Conservation (phyloP, 1,140 invertebrate genomes). For the Nymphalis io region DNA sequence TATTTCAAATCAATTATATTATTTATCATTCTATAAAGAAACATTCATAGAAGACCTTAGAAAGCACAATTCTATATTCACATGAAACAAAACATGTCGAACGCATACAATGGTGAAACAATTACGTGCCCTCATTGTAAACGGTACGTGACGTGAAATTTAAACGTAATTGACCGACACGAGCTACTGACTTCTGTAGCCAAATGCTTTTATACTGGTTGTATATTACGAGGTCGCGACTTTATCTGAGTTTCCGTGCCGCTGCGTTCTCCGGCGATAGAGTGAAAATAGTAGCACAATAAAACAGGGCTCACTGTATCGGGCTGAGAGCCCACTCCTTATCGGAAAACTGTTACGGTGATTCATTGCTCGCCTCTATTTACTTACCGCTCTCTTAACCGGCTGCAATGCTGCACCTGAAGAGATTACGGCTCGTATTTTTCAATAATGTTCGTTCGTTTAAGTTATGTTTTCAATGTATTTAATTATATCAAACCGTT, state of each 20-base stretch:
- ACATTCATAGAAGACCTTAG: background rate
- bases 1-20: too few species aligned
- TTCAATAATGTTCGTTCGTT: conserved; percentile 13
- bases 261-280: conserved; percentile 65
- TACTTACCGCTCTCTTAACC: conserved; percentile 55
- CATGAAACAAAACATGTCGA: conserved; percentile 5
- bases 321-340: conserved; percentile 59
- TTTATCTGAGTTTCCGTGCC: conserved; percentile 74
- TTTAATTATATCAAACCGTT: background rate
- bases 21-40: too few species aligned
- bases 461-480: background rate
- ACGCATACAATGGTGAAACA: conserved; percentile 23
- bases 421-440: conserved; percentile 27
- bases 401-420: conserved; percentile 51
- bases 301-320: conserved; percentile 66
- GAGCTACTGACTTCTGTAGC: conserved; percentile 38
- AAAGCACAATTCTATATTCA: background rate
- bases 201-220: conserved; percentile 46
- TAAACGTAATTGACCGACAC: conserved; percentile 10
- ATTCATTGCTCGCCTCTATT: conserved; percentile 65
- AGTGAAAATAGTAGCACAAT: conserved; percentile 74
- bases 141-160: conserved; percentile 28
- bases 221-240: conserved; percentile 49
- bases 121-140: conserved; percentile 36
- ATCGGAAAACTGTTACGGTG: conserved; percentile 73